Conservation (phyloP, 92 coral and sea anemone genomes). For the Umimayanthus kanabou region DNA sequence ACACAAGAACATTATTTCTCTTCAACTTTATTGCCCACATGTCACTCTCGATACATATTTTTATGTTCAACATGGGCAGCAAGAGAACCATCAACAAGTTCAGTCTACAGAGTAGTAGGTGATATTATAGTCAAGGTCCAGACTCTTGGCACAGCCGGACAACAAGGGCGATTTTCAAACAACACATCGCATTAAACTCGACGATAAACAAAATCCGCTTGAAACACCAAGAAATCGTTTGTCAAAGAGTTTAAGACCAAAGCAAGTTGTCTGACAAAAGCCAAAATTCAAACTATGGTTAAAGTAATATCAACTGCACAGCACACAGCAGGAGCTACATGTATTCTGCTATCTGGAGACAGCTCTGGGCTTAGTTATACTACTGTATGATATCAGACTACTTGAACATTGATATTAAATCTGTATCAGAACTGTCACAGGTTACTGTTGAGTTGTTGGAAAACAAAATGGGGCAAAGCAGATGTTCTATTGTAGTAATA, state of each 20-base stretch:
- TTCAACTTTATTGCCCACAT: constrained; percentile 8
- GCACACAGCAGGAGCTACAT: background rate
- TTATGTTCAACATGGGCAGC: background rate
- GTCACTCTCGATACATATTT: background rate
- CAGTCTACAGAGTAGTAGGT: background rate
- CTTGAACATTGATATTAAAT: background rate
- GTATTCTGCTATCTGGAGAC: background rate
- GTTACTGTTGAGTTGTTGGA: background rate
- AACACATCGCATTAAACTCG: background rate
- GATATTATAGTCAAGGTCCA: constrained; percentile 10
- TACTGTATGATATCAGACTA: background rate
- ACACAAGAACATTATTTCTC: background rate
- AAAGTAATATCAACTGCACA: background rate
- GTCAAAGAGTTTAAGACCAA: background rate
- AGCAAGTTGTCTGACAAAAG: background rate
- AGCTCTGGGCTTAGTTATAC: background rate
- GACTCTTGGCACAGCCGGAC: background rate
- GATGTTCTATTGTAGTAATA: background rate
- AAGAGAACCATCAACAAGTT: background rate
- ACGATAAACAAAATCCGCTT: background rate
- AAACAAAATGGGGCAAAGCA: background rate
- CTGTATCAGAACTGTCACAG: background rate
- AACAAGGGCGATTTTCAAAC: constrained; percentile 20
- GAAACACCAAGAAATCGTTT: background rate
- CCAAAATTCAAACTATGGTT: background rate